A percentile compares a stretch with the other conserved stretches of the same genome.
phyloP scores from a whole-genome alignment of 2,113 vertebrate species.

The Xiphorhynchus elegans region DNA sequence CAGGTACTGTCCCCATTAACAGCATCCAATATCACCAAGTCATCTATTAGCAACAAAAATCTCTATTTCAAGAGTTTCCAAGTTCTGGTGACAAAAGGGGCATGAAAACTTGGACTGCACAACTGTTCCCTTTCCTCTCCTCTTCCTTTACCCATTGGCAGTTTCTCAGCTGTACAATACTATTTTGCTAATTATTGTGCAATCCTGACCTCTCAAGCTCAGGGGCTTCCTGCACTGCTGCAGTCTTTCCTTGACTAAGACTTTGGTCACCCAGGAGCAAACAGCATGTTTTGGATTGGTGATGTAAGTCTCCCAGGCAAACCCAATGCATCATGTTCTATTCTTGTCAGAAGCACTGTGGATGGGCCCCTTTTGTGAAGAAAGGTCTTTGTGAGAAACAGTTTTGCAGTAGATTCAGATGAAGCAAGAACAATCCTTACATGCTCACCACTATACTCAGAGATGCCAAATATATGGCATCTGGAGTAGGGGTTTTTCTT shows the following conservation, averaged over 20 bases:
- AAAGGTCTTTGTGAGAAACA: background rate
- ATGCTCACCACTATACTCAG: rapidly evolving
- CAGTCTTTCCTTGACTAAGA: background rate
- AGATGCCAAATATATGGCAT: background rate
- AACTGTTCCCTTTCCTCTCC: background rate
- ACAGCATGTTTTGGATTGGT: background rate
- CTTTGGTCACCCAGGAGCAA: background rate
- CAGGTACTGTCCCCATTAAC: background rate
- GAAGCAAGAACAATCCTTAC: background rate
- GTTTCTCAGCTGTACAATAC: background rate
- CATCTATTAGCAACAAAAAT: background rate
- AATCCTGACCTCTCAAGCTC: background rate
- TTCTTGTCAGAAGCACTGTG: rapidly evolving
- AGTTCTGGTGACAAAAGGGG: background rate
- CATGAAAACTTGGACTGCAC: background rate
- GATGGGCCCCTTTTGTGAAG: background rate
- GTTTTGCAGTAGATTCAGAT: background rate
- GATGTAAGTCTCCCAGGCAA: background rate
- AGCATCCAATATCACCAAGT: background rate
- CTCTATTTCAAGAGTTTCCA: background rate
- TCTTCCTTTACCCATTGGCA: background rate
- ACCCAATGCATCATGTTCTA: rapidly evolving
- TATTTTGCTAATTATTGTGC: background rate
- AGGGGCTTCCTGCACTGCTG: background rate
- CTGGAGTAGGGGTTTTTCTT: background rate